Evolutionary conservation across 2,888 invertebrate genomes (phyloP).

Genomic region (Caenorhabditis afra): DNA sequence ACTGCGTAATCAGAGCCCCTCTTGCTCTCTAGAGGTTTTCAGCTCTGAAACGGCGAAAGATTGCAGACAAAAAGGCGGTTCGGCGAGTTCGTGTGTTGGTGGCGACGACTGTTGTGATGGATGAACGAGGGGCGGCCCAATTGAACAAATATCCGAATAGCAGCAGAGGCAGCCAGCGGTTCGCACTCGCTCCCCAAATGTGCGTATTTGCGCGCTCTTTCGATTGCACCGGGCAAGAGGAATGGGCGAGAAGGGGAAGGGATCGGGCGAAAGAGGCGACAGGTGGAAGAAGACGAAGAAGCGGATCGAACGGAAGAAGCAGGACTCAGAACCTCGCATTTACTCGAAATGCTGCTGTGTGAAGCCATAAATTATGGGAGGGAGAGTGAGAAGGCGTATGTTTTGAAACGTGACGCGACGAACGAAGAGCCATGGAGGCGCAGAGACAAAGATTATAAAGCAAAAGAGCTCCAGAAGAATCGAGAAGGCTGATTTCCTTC

Average conservation of each 20-base stretch:
- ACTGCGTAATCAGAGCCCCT: background rate
- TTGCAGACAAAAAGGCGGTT: background rate
- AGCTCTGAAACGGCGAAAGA: too few relatives aligned
- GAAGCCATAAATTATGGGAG: background rate
- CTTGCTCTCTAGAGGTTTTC: too few relatives aligned
- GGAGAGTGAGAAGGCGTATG: background rate
- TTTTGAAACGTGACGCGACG: background rate
- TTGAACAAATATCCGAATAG: constrained; percentile 27
- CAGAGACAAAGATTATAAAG: background rate
- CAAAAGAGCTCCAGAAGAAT: background rate
- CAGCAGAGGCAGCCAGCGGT: constrained; percentile 3
- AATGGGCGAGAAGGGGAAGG: constrained; percentile 6
- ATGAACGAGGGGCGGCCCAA: constrained; percentile 12
- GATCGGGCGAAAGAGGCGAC: constrained; percentile 19
- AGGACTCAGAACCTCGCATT: constrained; percentile 13
- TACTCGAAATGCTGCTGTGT: constrained; percentile 5
- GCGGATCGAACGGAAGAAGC: background rate
- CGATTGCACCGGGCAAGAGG: constrained; percentile 34
- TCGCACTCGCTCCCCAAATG: constrained; percentile 42
- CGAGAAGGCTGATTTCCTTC: background rate
- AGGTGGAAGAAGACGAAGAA: constrained; percentile 11
- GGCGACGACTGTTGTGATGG: constrained; percentile 12
- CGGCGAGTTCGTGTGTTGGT: constrained; percentile 18
- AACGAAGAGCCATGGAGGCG: background rate
- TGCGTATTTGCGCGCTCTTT: constrained; percentile 52